Base-by-base conservation (phyloP, 2,888 invertebrate species). In the Sipha maydis region DNA sequence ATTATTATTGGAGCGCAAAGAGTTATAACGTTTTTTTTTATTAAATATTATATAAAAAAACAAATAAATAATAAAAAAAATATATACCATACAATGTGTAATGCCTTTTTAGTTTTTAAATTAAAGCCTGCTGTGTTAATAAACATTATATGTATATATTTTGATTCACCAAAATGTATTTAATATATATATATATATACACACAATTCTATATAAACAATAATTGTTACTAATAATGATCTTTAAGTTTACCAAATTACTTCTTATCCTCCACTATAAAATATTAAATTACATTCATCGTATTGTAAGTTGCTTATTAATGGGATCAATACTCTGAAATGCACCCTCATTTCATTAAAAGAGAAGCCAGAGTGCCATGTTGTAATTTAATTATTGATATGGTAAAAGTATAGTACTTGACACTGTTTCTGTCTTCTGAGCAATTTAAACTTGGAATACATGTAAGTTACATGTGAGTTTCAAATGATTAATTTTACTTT, bases 1-100 rank as follows among this genome's bases (percentile, higher is more conserved):
- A 41, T 73, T 73, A 73, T 73, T 71, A 28, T 67, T 67, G 61
- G 85, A 85, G 85, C 77, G 85, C 85, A 85, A 85, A 85, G 77
- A 41, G 85, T 85, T 85, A 31, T 77, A 77, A 67, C 25, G 67
- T 85, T 77, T 84, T 85, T 71, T 71, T 73, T 83, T 83, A 82
- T 71, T 83, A 54, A 80, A 56, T 56, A 83, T 75, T 84, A 84
- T 61, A 84, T 84, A 84, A 75, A 48, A 83, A 75, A 28, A 17
- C 25, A 76, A 76, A 84, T 61, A 76, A 84, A 56, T 25, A 31
- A 84, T 61, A 61, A 85, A 41, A 84, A 41, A 77, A 76, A 84
- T 41, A 76, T 73, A 54, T 73, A 83, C 28, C 71, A 7, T 73
- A 73, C 25, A 73, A 84, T n/a, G 61, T 83, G 31, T 41, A 84